Base-by-base conservation (phyloP, 2,113 vertebrate species). In the Accipiter cooperii region DNA sequence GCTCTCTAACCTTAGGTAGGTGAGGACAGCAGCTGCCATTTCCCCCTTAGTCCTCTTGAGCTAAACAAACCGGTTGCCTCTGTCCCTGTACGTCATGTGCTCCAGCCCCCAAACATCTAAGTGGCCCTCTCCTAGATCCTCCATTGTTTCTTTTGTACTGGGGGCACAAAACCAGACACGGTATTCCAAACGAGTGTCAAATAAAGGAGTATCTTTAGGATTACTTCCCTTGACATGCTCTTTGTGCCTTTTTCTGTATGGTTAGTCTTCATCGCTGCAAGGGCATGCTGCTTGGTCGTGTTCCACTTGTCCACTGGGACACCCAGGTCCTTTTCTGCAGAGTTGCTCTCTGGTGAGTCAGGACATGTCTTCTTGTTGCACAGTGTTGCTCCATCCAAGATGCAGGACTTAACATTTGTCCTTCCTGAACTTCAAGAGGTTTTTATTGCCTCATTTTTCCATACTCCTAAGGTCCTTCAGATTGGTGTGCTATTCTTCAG, bases 191-290 rank as follows among this genome's bases (percentile, higher is more conserved):
- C 11, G 26, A 66, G 20, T 22, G 12, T 66, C 51, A 52, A 57
- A 31, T 46, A 31, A 89, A 60, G 17, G 31, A 52, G 3, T 40
- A 16, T 79, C 57, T 66, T 52, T 33, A 20, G 0, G 0, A 44
- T 68, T 54, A 54, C 28, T 79, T 89, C 0, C 1, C 31, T 83
- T 76, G 42, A 26, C 3, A 0, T 29, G 36, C 7, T 28, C 0
- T 1, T 78, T 82, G 18, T 49, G 12, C 38, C 14, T 82, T 70
- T n/a, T 77, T 22, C 28, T 78, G 5, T 25, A 1, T 14, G 14
- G 18, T 54, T 81, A 46, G 38, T 19, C 47, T 46, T 64, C n/a
- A 2, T 68, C 0, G 0, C 78, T 74, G 47, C 54, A n/a, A 65
- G 33, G 19, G 8, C 21, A 9, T 46, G n/a, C 47, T 63, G 1